phyloP scores from a whole-genome alignment of 2,888 invertebrate genomes.

The Syrphus vitripennis region DNA sequence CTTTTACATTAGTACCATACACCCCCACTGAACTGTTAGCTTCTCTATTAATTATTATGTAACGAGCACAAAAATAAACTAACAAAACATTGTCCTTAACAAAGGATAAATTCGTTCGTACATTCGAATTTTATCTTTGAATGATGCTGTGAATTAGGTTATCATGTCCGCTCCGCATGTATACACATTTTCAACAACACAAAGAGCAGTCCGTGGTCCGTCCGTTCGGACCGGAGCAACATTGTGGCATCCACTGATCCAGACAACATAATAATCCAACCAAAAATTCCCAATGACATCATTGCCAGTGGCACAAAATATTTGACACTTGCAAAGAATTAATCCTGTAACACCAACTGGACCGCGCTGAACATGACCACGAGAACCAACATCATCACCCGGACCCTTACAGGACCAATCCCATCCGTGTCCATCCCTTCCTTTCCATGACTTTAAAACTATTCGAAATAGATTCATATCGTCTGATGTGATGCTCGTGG shows the following conservation, averaged over 20 bases:
- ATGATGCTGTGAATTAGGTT: conserved; percentile 48
- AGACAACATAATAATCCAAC: conserved; percentile 25
- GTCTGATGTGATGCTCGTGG: neutral
- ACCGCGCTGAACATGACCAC: conserved; percentile 51
- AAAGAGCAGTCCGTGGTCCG: neutral
- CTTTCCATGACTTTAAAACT: neutral
- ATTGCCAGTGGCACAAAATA: conserved; percentile 37
- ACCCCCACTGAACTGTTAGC: neutral
- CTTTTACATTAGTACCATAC: neutral
- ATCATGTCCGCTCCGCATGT: conserved; percentile 21
- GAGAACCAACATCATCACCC: conserved; percentile 28
- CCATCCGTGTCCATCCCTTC: neutral
- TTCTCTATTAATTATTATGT: conserved; percentile 14
- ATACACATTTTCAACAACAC: conserved; percentile 15
- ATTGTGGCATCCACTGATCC: conserved; percentile 7
- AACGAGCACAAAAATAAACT: neutral
- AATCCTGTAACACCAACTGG: conserved; percentile 49
- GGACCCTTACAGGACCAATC: neutral
- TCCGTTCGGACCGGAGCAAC: neutral
- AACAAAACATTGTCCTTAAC: neutral
- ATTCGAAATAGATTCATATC: conserved; percentile 37
- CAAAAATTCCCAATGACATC: conserved; percentile 22
- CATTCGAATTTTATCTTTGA: conserved; percentile 26
- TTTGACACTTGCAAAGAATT: conserved; percentile 49
- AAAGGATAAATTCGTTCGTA: too few species aligned